Percentiles rank a stretch among this genome's conserved stretches.
Conservation (phyloP, 2,113 vertebrate species). For the Helogale parvula region DNA sequence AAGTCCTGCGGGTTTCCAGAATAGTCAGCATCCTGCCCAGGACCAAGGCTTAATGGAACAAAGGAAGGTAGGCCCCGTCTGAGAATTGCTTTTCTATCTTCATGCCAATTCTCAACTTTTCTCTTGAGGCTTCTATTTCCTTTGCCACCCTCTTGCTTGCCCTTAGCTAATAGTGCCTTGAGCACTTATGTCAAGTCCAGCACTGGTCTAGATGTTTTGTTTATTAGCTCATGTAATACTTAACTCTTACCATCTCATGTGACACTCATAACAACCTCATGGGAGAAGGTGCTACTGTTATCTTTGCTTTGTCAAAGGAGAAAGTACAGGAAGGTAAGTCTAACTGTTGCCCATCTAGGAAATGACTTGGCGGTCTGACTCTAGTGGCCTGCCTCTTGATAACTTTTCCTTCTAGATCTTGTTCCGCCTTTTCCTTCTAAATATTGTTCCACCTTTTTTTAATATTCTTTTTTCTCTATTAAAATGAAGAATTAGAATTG, state of each 20-base stretch:
- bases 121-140: neutral
- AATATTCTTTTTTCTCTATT: neutral
- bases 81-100: constrained; percentile 34
- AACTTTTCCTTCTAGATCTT: neutral
- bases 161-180: neutral
- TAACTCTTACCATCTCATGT: neutral
- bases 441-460: neutral
- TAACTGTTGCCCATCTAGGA: neutral
- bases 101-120: neutral
- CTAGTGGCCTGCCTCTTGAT: neutral
- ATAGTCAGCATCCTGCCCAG: constrained; percentile 2
- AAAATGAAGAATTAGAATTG: neutral
- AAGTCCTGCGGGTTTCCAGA: neutral
- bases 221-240: neutral
- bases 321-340: neutral
- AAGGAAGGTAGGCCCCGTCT: neutral
- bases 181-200: neutral
- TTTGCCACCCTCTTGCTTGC: neutral
- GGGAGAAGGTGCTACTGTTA: neutral
- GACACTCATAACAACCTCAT: neutral
- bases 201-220: neutral
- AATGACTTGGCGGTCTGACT: neutral
- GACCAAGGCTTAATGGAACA: neutral
- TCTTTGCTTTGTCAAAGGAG: neutral
- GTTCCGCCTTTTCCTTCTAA: neutral